These are phyloP conservation scores for Gryon sp. DNA, from an alignment of 1,140 invertebrate species.

Conservation along the genomic window DNA sequence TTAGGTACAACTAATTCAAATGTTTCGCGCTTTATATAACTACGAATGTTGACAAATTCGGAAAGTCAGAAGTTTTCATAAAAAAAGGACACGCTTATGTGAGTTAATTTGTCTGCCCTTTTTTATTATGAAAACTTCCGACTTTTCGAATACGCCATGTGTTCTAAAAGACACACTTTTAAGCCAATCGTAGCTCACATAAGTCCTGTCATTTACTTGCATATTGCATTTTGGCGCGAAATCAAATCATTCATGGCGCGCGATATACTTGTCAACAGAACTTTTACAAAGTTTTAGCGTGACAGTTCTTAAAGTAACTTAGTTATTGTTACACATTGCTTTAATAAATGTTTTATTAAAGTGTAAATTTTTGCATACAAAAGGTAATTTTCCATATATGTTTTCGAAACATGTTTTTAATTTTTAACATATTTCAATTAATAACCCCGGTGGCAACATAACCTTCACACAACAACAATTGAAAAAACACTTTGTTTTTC, in stretches of 20 bases:
- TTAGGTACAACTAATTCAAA: no score
- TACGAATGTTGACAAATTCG: no score
- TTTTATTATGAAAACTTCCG: no score
- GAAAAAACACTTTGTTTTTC: neutral
- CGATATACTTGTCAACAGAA: slow-evolving; percentile 15
- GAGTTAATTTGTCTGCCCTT: no score
- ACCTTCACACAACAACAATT: slow-evolving; percentile 1
- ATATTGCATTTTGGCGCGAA: slow-evolving; percentile 59
- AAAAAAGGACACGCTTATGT: no score
- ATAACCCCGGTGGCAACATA: neutral
- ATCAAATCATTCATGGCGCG: slow-evolving; percentile 33
- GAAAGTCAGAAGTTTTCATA: no score
- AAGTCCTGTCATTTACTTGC: no score
- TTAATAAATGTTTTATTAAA: slow-evolving; percentile 7
- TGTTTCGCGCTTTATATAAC: no score
- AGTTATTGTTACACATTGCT: slow-evolving; percentile 2
- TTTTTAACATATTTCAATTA: neutral
- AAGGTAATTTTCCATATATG: slow-evolving; percentile 3
- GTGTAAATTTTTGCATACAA: slow-evolving; percentile 19
- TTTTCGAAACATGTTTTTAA: neutral
- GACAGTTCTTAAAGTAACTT: slow-evolving; percentile 1
- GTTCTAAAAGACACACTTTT: no score
- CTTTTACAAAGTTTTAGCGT: slow-evolving; percentile 51
- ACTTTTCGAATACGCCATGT: no score
- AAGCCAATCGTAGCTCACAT: no score